Conservation (phyloP, 64 coral and sea anemone genomes). For the Dendronephthya gigantea region DNA sequence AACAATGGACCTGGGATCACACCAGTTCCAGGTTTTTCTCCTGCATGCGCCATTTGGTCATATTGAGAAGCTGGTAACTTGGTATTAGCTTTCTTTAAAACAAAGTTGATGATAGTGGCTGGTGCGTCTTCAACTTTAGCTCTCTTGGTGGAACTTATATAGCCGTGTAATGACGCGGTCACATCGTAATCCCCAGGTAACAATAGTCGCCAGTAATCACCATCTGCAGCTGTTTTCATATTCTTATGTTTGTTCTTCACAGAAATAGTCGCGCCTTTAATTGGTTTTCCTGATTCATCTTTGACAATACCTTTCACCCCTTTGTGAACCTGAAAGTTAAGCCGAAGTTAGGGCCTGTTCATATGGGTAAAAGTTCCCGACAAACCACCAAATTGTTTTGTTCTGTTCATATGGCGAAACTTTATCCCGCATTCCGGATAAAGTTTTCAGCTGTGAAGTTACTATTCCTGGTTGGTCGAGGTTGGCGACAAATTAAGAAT, state of each 20-base stretch:
- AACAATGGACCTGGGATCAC: slow-evolving; percentile 44
- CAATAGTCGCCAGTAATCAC: slow-evolving; percentile 87
- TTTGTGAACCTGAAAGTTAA: slow-evolving; percentile 52
- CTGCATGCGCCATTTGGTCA: slow-evolving; percentile 15
- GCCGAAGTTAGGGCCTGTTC: background rate
- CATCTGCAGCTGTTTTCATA: slow-evolving; percentile 49
- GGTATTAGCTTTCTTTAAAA: slow-evolving; percentile 49
- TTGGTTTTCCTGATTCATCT: slow-evolving; percentile 54
- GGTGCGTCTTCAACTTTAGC: slow-evolving; percentile 31
- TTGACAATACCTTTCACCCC: slow-evolving; percentile 91
- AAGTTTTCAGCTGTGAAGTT: too few relatives aligned
- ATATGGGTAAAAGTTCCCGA: too few relatives aligned
- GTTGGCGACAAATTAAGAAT: too few relatives aligned
- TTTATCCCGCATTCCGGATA: too few relatives aligned
- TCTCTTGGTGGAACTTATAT: slow-evolving; percentile 41
- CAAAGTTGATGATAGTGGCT: slow-evolving; percentile 54
- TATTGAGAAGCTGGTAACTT: background rate
- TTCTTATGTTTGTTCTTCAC: slow-evolving; percentile 63
- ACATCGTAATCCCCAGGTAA: slow-evolving; percentile 66
- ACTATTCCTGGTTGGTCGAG: too few relatives aligned
- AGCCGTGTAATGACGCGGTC: slow-evolving; percentile 50
- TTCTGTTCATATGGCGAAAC: too few relatives aligned
- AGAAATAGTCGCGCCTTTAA: slow-evolving; percentile 51
- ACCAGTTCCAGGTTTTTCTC: slow-evolving; percentile 37
- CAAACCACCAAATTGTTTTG: too few relatives aligned